phyloP scores from a whole-genome alignment of 2,888 invertebrate genomes.

The Neocrepidodera transversa region DNA sequence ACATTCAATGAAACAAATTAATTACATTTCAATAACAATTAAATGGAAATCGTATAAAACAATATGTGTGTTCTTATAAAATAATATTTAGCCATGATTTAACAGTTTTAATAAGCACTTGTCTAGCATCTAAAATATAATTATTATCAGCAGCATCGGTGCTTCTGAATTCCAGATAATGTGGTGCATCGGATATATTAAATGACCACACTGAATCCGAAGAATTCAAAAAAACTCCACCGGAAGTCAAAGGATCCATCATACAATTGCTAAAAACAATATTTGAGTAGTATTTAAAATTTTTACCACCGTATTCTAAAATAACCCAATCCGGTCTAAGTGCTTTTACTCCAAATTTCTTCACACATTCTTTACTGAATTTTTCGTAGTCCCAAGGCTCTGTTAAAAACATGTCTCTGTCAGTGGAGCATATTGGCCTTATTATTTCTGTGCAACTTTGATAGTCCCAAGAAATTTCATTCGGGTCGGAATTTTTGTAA shows the following conservation, averaged over 20 bases:
- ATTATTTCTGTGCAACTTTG: constrained; percentile 97
- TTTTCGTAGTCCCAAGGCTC: constrained; percentile 74
- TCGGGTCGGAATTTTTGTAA: constrained; percentile 67
- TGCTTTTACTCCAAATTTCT: constrained; percentile 70
- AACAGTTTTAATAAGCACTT: constrained; percentile 69
- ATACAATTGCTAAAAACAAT: constrained; percentile 85
- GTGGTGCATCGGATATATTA: constrained; percentile 82
- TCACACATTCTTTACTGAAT: constrained; percentile 73
- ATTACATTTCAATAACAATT: too few species aligned
- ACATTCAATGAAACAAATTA: too few species aligned
- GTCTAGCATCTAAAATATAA: constrained; percentile 69
- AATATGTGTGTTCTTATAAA: too few species aligned
- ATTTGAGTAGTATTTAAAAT: constrained; percentile 72
- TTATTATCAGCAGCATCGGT: constrained; percentile 70
- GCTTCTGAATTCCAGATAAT: constrained; percentile 82
- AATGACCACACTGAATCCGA: constrained; percentile 73
- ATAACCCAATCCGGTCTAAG: constrained; percentile 67
- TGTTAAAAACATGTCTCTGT: constrained; percentile 84
- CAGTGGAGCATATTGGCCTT: constrained; percentile 82
- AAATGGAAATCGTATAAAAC: too few species aligned
- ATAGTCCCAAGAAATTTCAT: constrained; percentile 79
- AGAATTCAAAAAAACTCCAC: constrained; percentile 76
- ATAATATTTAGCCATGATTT: constrained; percentile 63
- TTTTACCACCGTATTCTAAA: constrained; percentile 80
- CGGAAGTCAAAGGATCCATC: constrained; percentile 87